These are phyloP conservation scores for Puntigrus tetrazona DNA, from an alignment of 2,113 vertebrate genomes.

Conservation along the genomic window DNA sequence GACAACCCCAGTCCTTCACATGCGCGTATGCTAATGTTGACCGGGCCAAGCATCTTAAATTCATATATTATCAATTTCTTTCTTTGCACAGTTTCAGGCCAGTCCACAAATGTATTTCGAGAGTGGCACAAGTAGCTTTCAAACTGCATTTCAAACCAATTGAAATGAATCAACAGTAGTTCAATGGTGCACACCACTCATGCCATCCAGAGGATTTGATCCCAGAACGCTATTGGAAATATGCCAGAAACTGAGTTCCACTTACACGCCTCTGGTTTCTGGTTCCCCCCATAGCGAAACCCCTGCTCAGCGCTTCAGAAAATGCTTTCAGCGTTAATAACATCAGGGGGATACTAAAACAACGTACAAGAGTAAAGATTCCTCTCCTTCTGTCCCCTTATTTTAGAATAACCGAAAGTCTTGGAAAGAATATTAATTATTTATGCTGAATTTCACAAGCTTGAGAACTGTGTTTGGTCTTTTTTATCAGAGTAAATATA, in stretches of 20 bases:
- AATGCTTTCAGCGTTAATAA: constrained; percentile 37
- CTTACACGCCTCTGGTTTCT: constrained; percentile 21
- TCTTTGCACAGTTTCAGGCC: constrained; percentile 1
- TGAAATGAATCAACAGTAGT: constrained; percentile 52
- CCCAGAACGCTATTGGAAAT: constrained; percentile 40
- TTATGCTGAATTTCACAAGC: background rate
- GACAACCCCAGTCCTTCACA: background rate
- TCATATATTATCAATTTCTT: background rate
- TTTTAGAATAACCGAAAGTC: constrained; percentile 1
- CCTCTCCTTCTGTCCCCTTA: background rate
- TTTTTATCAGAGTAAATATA: constrained; percentile 21
- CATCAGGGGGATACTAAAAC: background rate
- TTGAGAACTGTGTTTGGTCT: background rate
- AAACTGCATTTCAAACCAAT: constrained; percentile 57
- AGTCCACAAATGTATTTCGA: constrained; percentile 34
- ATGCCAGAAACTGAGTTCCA: constrained; percentile 51
- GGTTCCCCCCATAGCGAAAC: constrained; percentile 30
- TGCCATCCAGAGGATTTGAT: constrained; percentile 56
- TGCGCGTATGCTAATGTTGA: background rate
- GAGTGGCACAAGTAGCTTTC: constrained; percentile 43
- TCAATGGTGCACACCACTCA: constrained; percentile 39
- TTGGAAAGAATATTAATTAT: background rate
- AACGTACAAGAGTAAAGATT: constrained; percentile 5
- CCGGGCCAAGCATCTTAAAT: background rate
- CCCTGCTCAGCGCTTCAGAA: constrained; percentile 20